Evolutionary conservation across 2,888 invertebrate genomes (phyloP).

Genomic region (Halictus ligatus): DNA sequence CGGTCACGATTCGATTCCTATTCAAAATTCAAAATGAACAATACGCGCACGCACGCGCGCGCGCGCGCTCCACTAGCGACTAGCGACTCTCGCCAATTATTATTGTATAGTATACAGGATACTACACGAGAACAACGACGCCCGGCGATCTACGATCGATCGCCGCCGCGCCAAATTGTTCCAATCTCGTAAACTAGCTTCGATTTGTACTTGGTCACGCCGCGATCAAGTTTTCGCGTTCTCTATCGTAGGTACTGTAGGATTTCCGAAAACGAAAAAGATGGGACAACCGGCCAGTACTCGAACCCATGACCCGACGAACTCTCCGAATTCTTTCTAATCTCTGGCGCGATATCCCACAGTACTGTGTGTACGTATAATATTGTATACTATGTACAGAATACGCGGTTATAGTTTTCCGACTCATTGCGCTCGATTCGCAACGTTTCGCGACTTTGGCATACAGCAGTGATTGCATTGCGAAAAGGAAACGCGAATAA

Average conservation of each 20-base stretch:
- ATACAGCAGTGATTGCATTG: conserved; percentile 22
- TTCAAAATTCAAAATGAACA: neutral
- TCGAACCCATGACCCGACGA: too few relatives aligned
- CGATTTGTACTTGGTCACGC: conserved; percentile 65
- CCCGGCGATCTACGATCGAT: neutral
- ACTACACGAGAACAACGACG: neutral
- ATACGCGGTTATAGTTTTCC: neutral
- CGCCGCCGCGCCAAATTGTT: neutral
- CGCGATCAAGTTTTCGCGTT: conserved; percentile 18
- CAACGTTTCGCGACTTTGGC: conserved; percentile 41
- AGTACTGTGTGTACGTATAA: neutral
- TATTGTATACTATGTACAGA: neutral
- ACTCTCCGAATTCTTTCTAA: neutral
- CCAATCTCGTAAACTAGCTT: conserved; percentile 54
- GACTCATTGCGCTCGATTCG: neutral
- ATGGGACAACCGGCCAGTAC: too few relatives aligned
- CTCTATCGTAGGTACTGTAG: neutral
- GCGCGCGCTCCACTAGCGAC: neutral
- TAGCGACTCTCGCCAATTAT: neutral
- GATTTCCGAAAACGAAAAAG: neutral
- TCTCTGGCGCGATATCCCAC: neutral
- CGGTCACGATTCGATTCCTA: neutral
- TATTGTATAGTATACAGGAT: neutral
- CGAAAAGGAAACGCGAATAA: conserved; percentile 27
- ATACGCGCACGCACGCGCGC: neutral